These are phyloP conservation scores for Patella pellucida DNA, from an alignment of 2,888 invertebrate genomes.

Conservation along the genomic window DNA sequence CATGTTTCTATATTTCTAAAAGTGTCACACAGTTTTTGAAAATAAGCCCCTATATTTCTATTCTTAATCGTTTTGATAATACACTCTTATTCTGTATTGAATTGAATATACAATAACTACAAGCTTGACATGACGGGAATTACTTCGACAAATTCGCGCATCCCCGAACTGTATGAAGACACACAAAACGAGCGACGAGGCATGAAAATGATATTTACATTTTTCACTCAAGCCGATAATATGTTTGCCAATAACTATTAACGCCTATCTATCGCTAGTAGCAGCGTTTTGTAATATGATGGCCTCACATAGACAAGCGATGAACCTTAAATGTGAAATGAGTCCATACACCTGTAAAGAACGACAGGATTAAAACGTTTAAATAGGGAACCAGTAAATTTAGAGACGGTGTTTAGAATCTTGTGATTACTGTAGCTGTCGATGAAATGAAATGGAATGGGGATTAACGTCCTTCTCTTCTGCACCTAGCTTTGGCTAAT, in stretches of 20 bases:
- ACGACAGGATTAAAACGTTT: not conserved
- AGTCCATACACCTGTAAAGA: conserved; percentile 7
- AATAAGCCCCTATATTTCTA: conserved; percentile 3
- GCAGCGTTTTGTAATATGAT: not conserved
- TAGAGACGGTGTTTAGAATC: too few relatives aligned
- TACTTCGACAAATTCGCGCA: conserved; percentile 1
- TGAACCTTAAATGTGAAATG: conserved; percentile 10
- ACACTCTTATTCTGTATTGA: not conserved
- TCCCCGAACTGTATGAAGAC: not conserved
- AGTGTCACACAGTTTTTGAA: conserved; percentile 8
- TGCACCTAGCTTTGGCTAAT: too few relatives aligned
- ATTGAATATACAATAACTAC: not conserved
- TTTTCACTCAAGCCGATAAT: conserved; percentile 11
- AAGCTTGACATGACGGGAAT: not conserved
- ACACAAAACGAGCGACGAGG: conserved; percentile 7
- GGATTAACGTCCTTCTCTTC: too few relatives aligned
- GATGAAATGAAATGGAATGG: too few relatives aligned
- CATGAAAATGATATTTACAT: conserved; percentile 12
- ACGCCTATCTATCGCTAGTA: conserved; percentile 5
- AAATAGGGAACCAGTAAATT: too few relatives aligned
- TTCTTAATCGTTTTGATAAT: conserved; percentile 5
- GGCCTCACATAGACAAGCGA: conserved; percentile 5
- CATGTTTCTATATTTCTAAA: not conserved
- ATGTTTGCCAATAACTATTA: conserved; percentile 11
- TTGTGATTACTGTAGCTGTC: too few relatives aligned